These are phyloP conservation scores for Fulmarus glacialis DNA, from an alignment of 2,113 vertebrate genomes.

Conservation along the genomic window DNA sequence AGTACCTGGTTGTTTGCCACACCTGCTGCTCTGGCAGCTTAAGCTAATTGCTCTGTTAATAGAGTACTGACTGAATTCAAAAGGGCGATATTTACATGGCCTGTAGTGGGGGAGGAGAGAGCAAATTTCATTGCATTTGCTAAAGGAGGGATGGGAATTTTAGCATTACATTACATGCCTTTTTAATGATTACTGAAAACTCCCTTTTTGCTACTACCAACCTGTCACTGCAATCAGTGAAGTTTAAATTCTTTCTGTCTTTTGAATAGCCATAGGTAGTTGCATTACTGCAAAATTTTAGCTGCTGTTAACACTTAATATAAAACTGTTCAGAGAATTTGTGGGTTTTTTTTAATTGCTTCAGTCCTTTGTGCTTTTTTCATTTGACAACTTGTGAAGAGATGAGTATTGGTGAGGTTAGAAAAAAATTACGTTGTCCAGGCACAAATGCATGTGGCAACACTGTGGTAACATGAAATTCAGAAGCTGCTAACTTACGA, in stretches of 20 bases:
- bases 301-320: neutral
- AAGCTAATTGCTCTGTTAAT: slow-evolving; percentile 26
- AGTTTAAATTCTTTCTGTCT: neutral
- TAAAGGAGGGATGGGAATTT: neutral
- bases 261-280: neutral
- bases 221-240: neutral
- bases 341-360: neutral
- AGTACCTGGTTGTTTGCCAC: neutral
- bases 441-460: neutral
- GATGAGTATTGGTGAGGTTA: neutral
- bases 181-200: neutral
- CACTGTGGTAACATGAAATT: neutral
- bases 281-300: neutral
- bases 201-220: neutral
- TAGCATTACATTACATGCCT: neutral
- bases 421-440: neutral
- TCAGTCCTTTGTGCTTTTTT: neutral
- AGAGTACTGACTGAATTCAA: neutral
- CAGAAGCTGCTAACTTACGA: neutral
- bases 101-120: neutral
- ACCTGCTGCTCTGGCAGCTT: neutral
- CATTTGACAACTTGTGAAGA: neutral
- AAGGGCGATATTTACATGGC: neutral
- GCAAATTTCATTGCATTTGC: neutral
- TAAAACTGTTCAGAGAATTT: neutral